Percentiles rank a stretch among this genome's conserved stretches.
Conservation (phyloP, 2,113 vertebrate genomes). For the Paralichthys olivaceus region DNA sequence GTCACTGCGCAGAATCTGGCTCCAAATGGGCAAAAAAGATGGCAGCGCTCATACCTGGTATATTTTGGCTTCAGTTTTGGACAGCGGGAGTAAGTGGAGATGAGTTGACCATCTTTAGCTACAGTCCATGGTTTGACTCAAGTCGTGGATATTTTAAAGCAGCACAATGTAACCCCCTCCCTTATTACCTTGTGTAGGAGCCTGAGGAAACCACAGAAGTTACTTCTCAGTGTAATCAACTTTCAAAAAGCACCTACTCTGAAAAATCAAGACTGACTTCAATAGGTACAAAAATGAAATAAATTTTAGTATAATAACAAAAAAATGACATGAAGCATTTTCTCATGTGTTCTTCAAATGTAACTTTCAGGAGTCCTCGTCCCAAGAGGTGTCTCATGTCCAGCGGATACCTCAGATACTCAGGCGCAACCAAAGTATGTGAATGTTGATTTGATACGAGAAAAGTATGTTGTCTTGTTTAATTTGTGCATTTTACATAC, state of each 20-base stretch:
- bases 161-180: no score
- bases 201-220: constrained; percentile 5
- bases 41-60: no score
- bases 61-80: no score
- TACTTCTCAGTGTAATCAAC: not conserved
- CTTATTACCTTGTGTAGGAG: constrained; percentile 9
- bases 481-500: no score
- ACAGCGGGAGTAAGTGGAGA: no score
- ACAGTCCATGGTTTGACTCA: not conserved
- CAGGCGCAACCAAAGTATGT: not conserved
- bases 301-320: not conserved
- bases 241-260: not conserved
- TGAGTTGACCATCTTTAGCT: not conserved
- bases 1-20: no score
- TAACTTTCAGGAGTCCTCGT: constrained; percentile 5
- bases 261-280: not conserved
- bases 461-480: constrained; percentile 41
- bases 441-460: constrained; percentile 12
- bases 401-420: not conserved
- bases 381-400: not conserved
- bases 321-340: not conserved
- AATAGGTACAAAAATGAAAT: not conserved
- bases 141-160: not conserved
- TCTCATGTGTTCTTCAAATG: not conserved
- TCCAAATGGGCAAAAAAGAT: no score